Evolutionary conservation across 2,113 vertebrate species (phyloP).

Genomic region (Oophaga pumilio): DNA sequence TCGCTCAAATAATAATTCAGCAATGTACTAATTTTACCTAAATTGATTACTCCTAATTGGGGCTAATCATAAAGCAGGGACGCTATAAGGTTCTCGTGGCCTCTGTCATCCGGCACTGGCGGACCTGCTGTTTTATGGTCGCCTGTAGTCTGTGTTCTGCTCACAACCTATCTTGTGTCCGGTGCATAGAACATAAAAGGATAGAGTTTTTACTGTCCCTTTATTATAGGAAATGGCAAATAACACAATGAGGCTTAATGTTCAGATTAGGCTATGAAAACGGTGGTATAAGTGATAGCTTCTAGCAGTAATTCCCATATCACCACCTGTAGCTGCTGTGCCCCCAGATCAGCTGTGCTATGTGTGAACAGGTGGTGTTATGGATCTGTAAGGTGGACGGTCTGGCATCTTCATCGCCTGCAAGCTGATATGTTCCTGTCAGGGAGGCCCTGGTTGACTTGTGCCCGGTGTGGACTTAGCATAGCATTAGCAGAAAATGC

Average conservation of each 20-base stretch:
- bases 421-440: slow-evolving; percentile 18
- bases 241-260: background rate
- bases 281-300: background rate
- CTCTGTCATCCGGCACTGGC: too few relatives aligned
- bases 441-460: background rate
- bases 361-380: slow-evolving; percentile 31
- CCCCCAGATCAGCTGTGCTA: slow-evolving; percentile 4
- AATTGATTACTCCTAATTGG: too few relatives aligned
- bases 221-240: background rate
- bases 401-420: slow-evolving; percentile 15
- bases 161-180: too few relatives aligned
- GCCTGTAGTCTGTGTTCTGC: too few relatives aligned
- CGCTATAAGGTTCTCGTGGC: too few relatives aligned
- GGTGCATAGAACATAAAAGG: too few relatives aligned
- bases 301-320: background rate
- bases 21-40: too few relatives aligned
- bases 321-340: background rate
- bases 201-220: background rate
- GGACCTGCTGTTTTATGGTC: too few relatives aligned
- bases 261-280: background rate
- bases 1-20: too few relatives aligned
- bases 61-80: too few relatives aligned
- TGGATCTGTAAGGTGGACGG: slow-evolving; percentile 9
- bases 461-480: slow-evolving; percentile 7
- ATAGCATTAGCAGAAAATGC: slow-evolving; percentile 11